Conservation (phyloP, 1,140 invertebrate species). For the Danaus melanippus region DNA sequence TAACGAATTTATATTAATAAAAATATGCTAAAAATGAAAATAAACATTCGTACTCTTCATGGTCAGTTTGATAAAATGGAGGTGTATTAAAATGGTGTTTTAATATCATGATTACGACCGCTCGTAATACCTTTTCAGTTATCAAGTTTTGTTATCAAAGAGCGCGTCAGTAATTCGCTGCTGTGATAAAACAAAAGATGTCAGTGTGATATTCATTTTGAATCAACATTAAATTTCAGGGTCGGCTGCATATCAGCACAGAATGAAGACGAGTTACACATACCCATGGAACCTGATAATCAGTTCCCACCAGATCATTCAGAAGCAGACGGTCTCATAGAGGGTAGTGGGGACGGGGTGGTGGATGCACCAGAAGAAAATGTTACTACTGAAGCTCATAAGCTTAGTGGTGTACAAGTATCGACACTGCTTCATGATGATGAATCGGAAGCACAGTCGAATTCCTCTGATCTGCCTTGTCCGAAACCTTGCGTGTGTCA, state of each 20-base stretch:
- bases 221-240: conserved; percentile 42
- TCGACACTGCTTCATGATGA: conserved; percentile 10
- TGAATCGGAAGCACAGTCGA: conserved; percentile 15
- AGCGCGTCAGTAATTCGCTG: not conserved
- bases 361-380: conserved; percentile 30
- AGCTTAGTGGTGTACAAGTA: conserved; percentile 37
- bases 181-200: conserved; percentile 54
- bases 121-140: conserved; percentile 41
- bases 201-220: conserved; percentile 31
- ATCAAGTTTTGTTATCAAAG: conserved; percentile 27
- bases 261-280: conserved; percentile 44
- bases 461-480: conserved; percentile 25
- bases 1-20: not conserved
- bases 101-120: conserved; percentile 2
- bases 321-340: conserved; percentile 34
- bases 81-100: no score
- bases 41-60: not conserved
- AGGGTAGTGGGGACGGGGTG: conserved; percentile 46
- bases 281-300: conserved; percentile 52
- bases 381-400: conserved; percentile 28
- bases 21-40: not conserved
- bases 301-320: conserved; percentile 48
- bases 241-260: conserved; percentile 27
- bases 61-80: no score
- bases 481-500: conserved; percentile 52